phyloP scores from a whole-genome alignment of 1,140 invertebrate genomes.

The Drosophila subpulchrella region DNA sequence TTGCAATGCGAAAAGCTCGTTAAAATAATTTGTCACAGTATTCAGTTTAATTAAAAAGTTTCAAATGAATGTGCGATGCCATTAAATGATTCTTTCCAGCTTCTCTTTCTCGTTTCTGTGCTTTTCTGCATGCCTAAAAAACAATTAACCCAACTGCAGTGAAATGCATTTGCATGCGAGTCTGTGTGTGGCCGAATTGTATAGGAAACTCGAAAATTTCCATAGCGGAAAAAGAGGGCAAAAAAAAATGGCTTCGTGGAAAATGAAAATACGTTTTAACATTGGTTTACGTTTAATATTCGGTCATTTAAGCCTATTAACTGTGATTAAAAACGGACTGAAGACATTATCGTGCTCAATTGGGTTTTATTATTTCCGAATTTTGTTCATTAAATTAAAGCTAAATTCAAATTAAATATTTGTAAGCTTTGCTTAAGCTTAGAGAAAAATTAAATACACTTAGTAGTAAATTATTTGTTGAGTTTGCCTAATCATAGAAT shows the following conservation, averaged over 20 bases:
- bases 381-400: slow-evolving; percentile 3
- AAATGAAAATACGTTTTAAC: slow-evolving; percentile 4
- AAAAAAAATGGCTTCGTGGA: slow-evolving; percentile 9
- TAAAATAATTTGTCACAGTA: slow-evolving; percentile 80
- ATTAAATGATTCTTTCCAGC: slow-evolving; percentile 53
- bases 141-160: slow-evolving; percentile 74
- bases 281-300: slow-evolving; percentile 11
- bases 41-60: slow-evolving; percentile 80
- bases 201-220: slow-evolving; percentile 7
- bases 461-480: too few species aligned
- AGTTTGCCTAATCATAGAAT: not conserved
- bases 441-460: not conserved
- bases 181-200: slow-evolving; percentile 12
- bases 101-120: slow-evolving; percentile 16
- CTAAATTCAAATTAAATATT: slow-evolving; percentile 3
- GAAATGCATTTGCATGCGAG: slow-evolving; percentile 19
- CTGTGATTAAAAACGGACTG: slow-evolving; percentile 11
- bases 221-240: slow-evolving; percentile 11
- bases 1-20: slow-evolving; percentile 62
- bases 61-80: slow-evolving; percentile 60
- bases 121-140: slow-evolving; percentile 56
- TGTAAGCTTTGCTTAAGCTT: not conserved
- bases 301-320: slow-evolving; percentile 26
- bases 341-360: slow-evolving; percentile 34
- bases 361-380: slow-evolving; percentile 10